A percentile compares a stretch with the other conserved stretches of the same genome.
Evolutionary conservation across 2,113 vertebrate species (phyloP).

Genomic region (Boulengeromyrus knoepffleri): DNA sequence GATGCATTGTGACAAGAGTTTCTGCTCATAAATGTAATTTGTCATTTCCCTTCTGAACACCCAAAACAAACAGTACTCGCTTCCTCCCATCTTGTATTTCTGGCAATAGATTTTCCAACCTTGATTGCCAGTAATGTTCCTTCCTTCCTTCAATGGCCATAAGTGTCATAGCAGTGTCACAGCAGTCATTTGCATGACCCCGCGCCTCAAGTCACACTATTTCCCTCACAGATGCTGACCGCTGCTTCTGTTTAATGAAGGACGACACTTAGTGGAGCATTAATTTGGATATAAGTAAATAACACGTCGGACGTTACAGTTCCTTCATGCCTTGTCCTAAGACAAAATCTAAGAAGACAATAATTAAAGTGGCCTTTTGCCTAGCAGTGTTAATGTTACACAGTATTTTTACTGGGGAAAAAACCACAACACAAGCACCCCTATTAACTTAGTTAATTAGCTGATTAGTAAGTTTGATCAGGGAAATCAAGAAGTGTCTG

Average conservation of each 20-base stretch:
- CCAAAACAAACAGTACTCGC: constrained; percentile 28
- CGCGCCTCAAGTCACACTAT: background rate
- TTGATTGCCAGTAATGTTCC: background rate
- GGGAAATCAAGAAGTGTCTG: too few relatives aligned
- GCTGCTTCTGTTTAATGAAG: background rate
- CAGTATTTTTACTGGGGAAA: background rate
- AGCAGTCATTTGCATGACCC: background rate
- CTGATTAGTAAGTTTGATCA: background rate
- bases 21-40: background rate
- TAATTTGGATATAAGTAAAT: background rate
- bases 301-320: background rate
- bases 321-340: background rate
- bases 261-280: background rate
- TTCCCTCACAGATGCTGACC: background rate
- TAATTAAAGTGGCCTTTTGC: background rate
- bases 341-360: background rate
- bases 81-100: constrained; percentile 17
- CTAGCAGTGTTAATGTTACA: background rate
- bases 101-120: background rate
- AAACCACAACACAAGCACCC: background rate
- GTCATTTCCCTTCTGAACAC: background rate
- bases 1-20: constrained; percentile 30
- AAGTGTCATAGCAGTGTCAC: background rate
- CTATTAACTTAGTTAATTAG: background rate
- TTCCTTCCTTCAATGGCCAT: background rate